Evolutionary conservation across 2,888 invertebrate species (phyloP), one percentile per base, ranked within the genome.

Genomic region (Torymus texanus): DNA sequence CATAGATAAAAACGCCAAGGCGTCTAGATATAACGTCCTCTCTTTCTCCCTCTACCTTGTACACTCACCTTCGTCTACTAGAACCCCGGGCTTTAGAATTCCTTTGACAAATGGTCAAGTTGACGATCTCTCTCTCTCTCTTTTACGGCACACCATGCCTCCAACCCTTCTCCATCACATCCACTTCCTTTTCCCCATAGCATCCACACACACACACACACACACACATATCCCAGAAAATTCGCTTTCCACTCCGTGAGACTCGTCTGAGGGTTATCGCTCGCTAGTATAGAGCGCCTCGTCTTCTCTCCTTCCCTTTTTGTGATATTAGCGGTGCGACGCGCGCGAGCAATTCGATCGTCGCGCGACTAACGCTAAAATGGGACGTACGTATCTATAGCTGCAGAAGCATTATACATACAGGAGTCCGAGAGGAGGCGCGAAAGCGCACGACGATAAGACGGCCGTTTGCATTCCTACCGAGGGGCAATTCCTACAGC

Each of bases 391-490:
- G 5, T 41, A 10, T 11, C 21, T 14, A 66, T 11, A 18, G 16
- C 29, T 50, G n/a, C 3, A 51, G 14, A 13, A 24, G 29, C 4
- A 2, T 5, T 29, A 29, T 29, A 29, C 29, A 5, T 29, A 29
- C 29, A 29, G 29, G 29, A 29, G 29, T 5, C 29, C 29, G 29
- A 29, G 80, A 73, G 29, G 79, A 83, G 82, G 81, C 78, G 78
- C 73, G 79, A 81, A 74, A 81, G 82, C 73, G 74, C 65, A 21
- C 21, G 81, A 83, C 85, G 86, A 87, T 87, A 88, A 87, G 86
- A 85, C 82, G 84, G 83, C 84, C 87, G 86, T 87, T 87, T 87
- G 86, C 86, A 87, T 87, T 87, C 85, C 83, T 84, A 83, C 84
- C 84, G 85, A 85, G 83, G 83, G 85, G 85, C 85, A 84, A 86